A percentile compares a stretch with the other conserved stretches of the same genome.
These are phyloP conservation scores for Pelvicachromis taeniatus DNA, from an alignment of 2,113 vertebrate genomes.

Conservation along the genomic window DNA sequence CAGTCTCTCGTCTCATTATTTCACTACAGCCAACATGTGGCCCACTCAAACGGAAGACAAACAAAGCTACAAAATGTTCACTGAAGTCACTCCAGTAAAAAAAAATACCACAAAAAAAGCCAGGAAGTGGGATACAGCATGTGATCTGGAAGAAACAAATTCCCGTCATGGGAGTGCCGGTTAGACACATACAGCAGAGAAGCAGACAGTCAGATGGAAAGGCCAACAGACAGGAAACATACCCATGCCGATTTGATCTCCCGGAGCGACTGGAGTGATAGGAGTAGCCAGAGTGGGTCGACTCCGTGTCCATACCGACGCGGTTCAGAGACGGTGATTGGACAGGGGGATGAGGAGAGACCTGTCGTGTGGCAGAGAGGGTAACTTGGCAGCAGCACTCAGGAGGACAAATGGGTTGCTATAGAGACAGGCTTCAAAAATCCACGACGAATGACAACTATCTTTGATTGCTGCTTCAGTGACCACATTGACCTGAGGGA, in stretches of 20 bases:
- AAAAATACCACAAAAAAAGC: neutral
- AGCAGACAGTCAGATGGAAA: neutral
- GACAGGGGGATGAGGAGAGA: conserved; percentile 25
- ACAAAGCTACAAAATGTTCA: neutral
- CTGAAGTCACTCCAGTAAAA: neutral
- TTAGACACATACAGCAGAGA: neutral
- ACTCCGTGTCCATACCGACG: conserved; percentile 89
- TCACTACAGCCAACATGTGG: neutral
- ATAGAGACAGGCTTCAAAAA: conserved; percentile 52
- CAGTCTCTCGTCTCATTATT: neutral
- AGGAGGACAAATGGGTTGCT: conserved; percentile 46
- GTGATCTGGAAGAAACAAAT: neutral
- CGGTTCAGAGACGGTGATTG: conserved; percentile 24
- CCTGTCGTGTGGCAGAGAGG: conserved; percentile 11
- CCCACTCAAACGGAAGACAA: neutral
- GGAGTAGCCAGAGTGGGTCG: conserved; percentile 90
- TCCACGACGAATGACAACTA: conserved; percentile 37
- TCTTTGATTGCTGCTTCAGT: conserved; percentile 32
- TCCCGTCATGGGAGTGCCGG: neutral
- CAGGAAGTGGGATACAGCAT: neutral
- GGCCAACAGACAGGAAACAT: conserved; percentile 46
- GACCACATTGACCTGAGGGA: conserved; percentile 60
- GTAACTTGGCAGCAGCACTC: conserved; percentile 12
- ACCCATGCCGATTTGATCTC: conserved; percentile 88
- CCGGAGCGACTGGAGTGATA: conserved; percentile 90